Percentiles rank a stretch among this genome's conserved stretches.
Conservation (phyloP, 2,113 vertebrate genomes). For the Galeopterus variegatus region DNA sequence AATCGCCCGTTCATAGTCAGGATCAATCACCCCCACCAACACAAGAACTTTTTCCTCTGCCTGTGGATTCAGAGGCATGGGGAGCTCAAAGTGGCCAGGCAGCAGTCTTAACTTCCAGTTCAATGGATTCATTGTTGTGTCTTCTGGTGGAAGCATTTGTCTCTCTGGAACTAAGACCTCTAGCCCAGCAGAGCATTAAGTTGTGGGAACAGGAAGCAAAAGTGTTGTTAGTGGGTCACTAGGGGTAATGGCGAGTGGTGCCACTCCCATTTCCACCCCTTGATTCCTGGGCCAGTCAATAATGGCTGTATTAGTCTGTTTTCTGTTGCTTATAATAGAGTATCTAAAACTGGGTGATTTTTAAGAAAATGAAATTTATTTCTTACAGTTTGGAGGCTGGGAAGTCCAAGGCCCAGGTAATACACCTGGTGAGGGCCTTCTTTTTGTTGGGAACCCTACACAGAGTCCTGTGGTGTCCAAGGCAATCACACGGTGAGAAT, state of each 20-base stretch:
- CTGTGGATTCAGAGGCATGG: background rate
- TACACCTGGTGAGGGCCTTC: too few species aligned
- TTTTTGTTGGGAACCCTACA: too few species aligned
- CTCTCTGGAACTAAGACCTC: background rate
- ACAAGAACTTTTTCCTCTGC: background rate
- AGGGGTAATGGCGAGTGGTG: background rate
- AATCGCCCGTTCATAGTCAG: background rate
- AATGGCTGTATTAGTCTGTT: too few species aligned
- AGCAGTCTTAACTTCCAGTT: background rate
- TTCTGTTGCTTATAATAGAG: too few species aligned
- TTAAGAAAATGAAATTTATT: too few species aligned
- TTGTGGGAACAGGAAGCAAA: background rate
- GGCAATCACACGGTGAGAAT: too few species aligned
- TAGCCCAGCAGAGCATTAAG: background rate
- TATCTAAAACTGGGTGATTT: too few species aligned
- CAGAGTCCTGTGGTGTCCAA: too few species aligned
- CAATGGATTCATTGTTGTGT: background rate
- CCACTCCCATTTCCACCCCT: background rate
- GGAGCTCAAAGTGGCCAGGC: background rate
- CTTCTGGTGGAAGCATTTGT: background rate
- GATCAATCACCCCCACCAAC: background rate
- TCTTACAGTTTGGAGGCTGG: too few species aligned
- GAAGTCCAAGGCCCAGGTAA: too few species aligned
- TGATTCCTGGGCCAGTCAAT: background rate
- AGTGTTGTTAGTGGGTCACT: background rate